Conservation (phyloP, 2,113 vertebrate genomes). For the Neogobius melanostomus region DNA sequence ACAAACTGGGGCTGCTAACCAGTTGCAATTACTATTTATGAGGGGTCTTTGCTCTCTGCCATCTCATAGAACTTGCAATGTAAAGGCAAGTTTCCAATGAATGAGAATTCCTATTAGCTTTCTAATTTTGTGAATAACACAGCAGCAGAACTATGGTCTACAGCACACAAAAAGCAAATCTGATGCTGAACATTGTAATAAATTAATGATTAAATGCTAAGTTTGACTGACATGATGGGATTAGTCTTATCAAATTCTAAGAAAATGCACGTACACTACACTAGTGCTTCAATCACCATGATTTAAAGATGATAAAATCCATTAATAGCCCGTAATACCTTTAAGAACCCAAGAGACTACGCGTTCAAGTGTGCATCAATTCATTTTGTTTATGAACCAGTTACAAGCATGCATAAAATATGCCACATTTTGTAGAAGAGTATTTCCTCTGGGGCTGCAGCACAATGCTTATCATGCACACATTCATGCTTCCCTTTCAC, state of each 20-base stretch:
- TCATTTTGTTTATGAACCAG: slow-evolving; percentile 52
- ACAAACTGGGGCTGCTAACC: slow-evolving; percentile 49
- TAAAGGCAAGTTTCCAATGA: background rate
- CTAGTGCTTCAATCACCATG: background rate
- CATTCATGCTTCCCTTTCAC: slow-evolving; percentile 60
- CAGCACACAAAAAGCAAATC: background rate
- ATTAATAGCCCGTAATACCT: slow-evolving; percentile 52
- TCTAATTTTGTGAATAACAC: background rate
- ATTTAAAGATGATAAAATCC: background rate
- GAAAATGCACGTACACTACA: background rate
- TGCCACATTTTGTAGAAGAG: slow-evolving; percentile 50
- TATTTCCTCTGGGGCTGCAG: slow-evolving; percentile 50
- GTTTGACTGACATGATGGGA: background rate
- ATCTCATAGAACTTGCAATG: background rate
- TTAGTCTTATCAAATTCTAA: background rate
- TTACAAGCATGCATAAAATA: slow-evolving; percentile 70
- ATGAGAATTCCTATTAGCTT: background rate
- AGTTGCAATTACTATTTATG: slow-evolving; percentile 50
- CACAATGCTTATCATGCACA: slow-evolving; percentile 76
- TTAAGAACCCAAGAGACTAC: slow-evolving; percentile 30
- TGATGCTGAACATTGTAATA: too few species aligned
- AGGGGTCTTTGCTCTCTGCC: slow-evolving; percentile 50
- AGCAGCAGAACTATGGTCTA: background rate
- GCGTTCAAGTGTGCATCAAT: slow-evolving; percentile 47
- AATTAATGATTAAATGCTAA: background rate